Base-by-base conservation (phyloP, 2,113 vertebrate genomes). In the Takifugu flavidus region DNA sequence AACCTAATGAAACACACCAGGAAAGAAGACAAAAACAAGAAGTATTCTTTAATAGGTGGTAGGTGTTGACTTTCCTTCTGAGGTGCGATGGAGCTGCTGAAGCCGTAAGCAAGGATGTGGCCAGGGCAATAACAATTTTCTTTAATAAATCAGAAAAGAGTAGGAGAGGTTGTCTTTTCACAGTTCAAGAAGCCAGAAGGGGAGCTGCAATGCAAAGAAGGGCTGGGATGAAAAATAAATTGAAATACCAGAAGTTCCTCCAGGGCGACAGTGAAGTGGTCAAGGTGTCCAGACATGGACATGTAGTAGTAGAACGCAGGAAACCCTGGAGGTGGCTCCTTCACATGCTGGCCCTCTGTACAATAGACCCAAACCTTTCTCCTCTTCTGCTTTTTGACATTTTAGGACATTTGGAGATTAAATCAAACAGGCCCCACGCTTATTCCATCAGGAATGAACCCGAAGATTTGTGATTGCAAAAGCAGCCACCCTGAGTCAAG, bases 121-220 rank as follows among this genome's bases (percentile, higher is more conserved):
- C n/a, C n/a, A n/a, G n/a, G n/a, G n/a, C n/a, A n/a, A n/a, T n/a
- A n/a, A n/a, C 27, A 49, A 47, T 73, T 55, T 61, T 59, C 54
- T 67, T 39, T 74, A 59, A 26, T 64, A 69, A 69, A 73, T 56
- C 43, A 57, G 57, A 65, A 77, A 70, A 68, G 70, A 55, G 70
- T 72, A 65, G 15, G 7, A 56, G 71, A 75, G 72, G 74, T 75
- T 78, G 72, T 83, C 76, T 72, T 68, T 49, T 15, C 51, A 59
- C 49, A 74, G 62, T 70, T 75, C 2, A 3, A 62, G 67, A 72
- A 59, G 65, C 74, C 57, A 65, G 53, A 52, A 70, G 54, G 15
- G 73, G 53, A 69, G 53, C 79, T 78, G 82, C 86, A 87, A 67
- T 84, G 78, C 82, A 75, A 0, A 67, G 66, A 51, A 11, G 34